Evolutionary conservation across 2,797 vertebrate genomes (phyloP).

Genomic region (Orientallactaga sibirica): DNA sequence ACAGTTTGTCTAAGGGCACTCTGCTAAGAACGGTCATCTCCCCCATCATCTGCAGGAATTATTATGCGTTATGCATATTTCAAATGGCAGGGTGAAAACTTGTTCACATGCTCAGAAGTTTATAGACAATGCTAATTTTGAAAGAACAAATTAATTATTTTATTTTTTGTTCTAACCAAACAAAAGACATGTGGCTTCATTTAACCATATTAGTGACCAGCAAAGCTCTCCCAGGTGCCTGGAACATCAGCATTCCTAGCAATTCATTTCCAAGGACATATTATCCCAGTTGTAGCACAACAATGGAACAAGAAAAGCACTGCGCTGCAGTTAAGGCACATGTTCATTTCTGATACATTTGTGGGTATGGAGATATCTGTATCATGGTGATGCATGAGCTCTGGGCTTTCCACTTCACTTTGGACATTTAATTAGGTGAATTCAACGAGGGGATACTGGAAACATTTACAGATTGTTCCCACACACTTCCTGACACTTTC

Average conservation of each 20-base stretch:
- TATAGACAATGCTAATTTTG: slow-evolving; percentile 11
- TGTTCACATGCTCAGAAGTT: neutral
- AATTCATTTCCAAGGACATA: neutral
- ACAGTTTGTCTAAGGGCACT: neutral
- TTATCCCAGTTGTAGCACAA: neutral
- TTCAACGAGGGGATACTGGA: slow-evolving; percentile 36
- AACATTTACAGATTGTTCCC: slow-evolving; percentile 56
- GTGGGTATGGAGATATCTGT: neutral
- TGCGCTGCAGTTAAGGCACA: neutral
- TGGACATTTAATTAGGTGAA: slow-evolving; percentile 46
- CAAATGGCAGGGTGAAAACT: slow-evolving; percentile 29
- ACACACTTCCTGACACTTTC: slow-evolving; percentile 53
- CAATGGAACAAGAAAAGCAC: neutral
- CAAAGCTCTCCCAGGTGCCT: slow-evolving; percentile 22
- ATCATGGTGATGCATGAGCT: slow-evolving; percentile 12
- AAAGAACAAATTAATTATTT: neutral
- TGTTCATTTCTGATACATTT: neutral
- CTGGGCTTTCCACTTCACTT: neutral
- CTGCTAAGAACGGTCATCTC: neutral
- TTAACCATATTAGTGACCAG: neutral
- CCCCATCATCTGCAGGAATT: neutral
- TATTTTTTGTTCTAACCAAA: slow-evolving; percentile 7
- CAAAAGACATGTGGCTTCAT: slow-evolving; percentile 51
- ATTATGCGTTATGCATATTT: neutral
- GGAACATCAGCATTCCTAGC: neutral